Base-by-base conservation (phyloP, 2,888 invertebrate species). In the Dolichomitus sp. region DNA sequence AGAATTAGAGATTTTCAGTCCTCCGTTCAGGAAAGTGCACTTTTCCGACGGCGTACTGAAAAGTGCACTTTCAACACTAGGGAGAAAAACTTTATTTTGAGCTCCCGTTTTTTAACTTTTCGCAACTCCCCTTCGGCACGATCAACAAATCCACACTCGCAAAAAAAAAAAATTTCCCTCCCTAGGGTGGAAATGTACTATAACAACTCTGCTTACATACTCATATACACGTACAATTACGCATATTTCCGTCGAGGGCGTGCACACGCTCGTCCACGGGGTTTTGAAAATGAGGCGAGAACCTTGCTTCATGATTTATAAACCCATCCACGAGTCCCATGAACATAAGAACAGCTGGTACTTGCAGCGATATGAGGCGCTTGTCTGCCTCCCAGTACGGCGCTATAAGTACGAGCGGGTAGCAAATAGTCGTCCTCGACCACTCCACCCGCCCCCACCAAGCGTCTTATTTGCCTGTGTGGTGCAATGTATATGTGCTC, bases 281-380 rank as follows among this genome's bases (percentile, higher is more conserved):
- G 77, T 40, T 66, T 65, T 17, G 37, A 40, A 17, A 40, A 42
- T 23, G 5, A 37, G 42, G 14, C 61, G 57, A 54, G 65, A 65
- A 33, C 27, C 59, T 40, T 50, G 45, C 37, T 50, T 70, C 78
- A 79, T 83, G 82, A 83, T 83, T 83, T 83, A 83, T 83, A 83
- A 83, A 83, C 66, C 79, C 70, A 82, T 82, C 79, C 50, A 74
- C 65, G 74, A 82, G 77, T 52, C 73, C 52, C 77, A 77, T 19
- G 81, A 81, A 74, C 82, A 82, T 75, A 79, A 72, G 75, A 82
- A 79, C 73, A 82, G 82, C 82, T 73, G 82, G 75, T 82, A 14
- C 23, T 19, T 12, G 23, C 19, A 23, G 66, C 75, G 74, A 82
- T 82, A 75, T 59, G 33, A 70, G 61, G 63, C n/a, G 50, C 40